Evolutionary conservation across 1,140 invertebrate species (phyloP).

Genomic region (Contarinia nasturtii): DNA sequence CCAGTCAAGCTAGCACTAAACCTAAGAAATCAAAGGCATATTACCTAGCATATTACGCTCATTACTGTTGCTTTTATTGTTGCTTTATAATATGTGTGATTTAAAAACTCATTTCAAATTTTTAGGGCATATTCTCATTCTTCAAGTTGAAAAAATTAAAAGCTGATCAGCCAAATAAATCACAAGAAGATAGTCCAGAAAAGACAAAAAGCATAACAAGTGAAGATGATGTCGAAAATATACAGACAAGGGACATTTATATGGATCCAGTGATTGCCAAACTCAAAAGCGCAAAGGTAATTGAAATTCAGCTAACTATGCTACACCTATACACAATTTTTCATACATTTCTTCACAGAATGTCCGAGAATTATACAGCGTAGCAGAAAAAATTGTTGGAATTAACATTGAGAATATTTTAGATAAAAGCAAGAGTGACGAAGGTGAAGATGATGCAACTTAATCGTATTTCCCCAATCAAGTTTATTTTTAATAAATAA

Average conservation of each 20-base stretch:
- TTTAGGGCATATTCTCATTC: too few species aligned
- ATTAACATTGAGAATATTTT: conserved; percentile 7
- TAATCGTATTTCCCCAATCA: background rate
- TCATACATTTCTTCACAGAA: conserved; percentile 10
- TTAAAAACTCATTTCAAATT: too few species aligned
- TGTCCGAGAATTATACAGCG: conserved; percentile 17
- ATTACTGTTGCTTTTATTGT: too few species aligned
- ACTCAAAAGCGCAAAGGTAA: background rate
- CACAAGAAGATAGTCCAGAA: conserved; percentile 8
- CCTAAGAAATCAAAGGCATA: too few species aligned
- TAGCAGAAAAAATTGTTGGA: conserved; percentile 20
- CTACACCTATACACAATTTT: too few species aligned
- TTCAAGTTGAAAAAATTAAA: conserved; percentile 10
- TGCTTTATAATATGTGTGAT: too few species aligned
- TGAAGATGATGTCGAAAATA: conserved; percentile 17
- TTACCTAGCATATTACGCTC: too few species aligned
- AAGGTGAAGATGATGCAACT: conserved; percentile 9
- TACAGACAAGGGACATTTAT: conserved; percentile 12
- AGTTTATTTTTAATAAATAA: too few species aligned
- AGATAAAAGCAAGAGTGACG: conserved; percentile 8
- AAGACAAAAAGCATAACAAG: conserved; percentile 4
- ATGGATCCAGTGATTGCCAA: conserved; percentile 15
- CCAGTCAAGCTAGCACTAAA: too few species aligned
- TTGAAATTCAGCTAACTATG: too few species aligned
- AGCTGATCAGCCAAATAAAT: conserved; percentile 13